Evolutionary conservation across 2,797 vertebrate genomes (phyloP).

Genomic region (Schizopygopsis malacanthus): DNA sequence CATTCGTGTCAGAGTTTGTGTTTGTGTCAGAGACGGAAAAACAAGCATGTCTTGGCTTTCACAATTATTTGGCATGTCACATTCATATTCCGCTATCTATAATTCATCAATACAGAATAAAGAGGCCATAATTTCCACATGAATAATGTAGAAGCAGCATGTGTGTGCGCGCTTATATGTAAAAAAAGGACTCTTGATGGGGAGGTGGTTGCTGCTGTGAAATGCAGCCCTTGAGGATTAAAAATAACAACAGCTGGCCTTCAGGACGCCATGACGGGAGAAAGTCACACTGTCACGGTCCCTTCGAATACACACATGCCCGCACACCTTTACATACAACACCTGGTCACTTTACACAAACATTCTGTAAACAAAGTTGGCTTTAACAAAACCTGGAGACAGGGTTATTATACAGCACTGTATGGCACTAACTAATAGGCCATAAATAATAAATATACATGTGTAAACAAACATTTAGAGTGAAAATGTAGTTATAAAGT

Average conservation of each 20-base stretch:
- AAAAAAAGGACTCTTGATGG: slow-evolving; percentile 56
- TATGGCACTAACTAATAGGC: neutral
- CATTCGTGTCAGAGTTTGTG: neutral
- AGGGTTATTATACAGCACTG: neutral
- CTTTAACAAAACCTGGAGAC: slow-evolving; percentile 15
- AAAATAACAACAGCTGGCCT: slow-evolving; percentile 86
- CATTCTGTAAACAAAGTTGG: neutral
- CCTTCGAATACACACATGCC: slow-evolving; percentile 18
- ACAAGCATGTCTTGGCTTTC: slow-evolving; percentile 12
- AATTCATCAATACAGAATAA: slow-evolving; percentile 60
- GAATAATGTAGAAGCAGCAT: slow-evolving; percentile 41
- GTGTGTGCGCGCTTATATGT: slow-evolving; percentile 26
- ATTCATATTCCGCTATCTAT: slow-evolving; percentile 63
- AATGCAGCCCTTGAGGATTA: slow-evolving; percentile 78
- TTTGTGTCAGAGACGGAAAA: neutral
- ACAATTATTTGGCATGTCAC: slow-evolving; percentile 44
- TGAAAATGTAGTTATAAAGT: slow-evolving; percentile 23
- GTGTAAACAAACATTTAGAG: slow-evolving; percentile 23
- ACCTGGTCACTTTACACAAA: slow-evolving; percentile 54
- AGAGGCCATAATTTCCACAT: slow-evolving; percentile 56
- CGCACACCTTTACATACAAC: slow-evolving; percentile 34
- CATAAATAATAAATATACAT: slow-evolving; percentile 38
- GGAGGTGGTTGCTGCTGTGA: slow-evolving; percentile 69
- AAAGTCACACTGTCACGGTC: slow-evolving; percentile 65
- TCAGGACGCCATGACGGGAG: slow-evolving; percentile 73